These are phyloP conservation scores for Pachypanchax playfairii DNA, from an alignment of 2,113 vertebrate species.

Conservation along the genomic window DNA sequence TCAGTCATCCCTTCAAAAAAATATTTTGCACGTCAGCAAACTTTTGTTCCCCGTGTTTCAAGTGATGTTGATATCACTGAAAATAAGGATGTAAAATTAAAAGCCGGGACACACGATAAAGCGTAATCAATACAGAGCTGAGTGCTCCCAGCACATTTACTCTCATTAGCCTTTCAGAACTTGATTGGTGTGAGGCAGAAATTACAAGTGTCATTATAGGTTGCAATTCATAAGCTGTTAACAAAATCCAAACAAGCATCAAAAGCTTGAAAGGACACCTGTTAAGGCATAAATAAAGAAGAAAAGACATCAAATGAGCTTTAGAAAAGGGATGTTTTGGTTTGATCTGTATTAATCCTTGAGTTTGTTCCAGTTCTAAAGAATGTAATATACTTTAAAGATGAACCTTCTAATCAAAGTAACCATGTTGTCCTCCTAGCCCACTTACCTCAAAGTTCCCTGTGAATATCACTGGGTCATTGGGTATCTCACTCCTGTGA, in stretches of 20 bases:
- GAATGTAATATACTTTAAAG: slow-evolving; percentile 21
- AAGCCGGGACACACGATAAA: slow-evolving; percentile 24
- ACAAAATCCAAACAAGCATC: slow-evolving; percentile 20
- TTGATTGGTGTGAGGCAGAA: slow-evolving; percentile 36
- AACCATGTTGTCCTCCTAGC: slow-evolving; percentile 24
- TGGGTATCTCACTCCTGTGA: slow-evolving; percentile 54
- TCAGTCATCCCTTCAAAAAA: slow-evolving; percentile 7
- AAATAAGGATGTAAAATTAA: slow-evolving; percentile 42
- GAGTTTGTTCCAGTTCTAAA: slow-evolving; percentile 3
- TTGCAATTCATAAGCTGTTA: slow-evolving; percentile 43
- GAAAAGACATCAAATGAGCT: slow-evolving; percentile 1
- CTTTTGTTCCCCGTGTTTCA: background rate
- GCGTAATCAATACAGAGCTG: slow-evolving; percentile 51
- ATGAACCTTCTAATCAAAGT: slow-evolving; percentile 14
- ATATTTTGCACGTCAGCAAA: slow-evolving; percentile 37
- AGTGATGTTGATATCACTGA: slow-evolving; percentile 23
- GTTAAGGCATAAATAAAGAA: slow-evolving; percentile 31
- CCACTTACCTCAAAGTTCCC: slow-evolving; percentile 32
- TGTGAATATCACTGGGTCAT: slow-evolving; percentile 51
- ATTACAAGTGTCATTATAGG: slow-evolving; percentile 40
- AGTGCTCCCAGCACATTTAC: slow-evolving; percentile 35
- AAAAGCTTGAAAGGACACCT: slow-evolving; percentile 32
- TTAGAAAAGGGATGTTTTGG: background rate
- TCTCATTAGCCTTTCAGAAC: slow-evolving; percentile 41
- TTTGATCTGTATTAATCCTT: slow-evolving; percentile 21